Conservation (phyloP, 2,113 vertebrate genomes). For the Gavia stellata region DNA sequence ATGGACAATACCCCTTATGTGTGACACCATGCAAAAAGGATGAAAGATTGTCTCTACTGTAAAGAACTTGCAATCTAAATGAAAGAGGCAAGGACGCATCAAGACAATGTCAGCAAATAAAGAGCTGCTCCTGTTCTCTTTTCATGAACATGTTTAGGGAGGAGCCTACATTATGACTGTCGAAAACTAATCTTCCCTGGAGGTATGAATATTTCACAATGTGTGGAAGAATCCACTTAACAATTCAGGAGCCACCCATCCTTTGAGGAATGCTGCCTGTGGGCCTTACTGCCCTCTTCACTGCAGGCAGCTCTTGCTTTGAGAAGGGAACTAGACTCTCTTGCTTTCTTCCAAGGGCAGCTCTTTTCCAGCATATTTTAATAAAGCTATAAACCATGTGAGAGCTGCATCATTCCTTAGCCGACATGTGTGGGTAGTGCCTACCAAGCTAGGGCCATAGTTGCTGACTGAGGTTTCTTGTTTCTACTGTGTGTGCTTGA, state of each 20-base stretch:
- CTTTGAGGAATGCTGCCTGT: constrained; percentile 2
- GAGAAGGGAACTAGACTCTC: neutral
- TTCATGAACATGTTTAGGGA: neutral
- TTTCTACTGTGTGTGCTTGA: neutral
- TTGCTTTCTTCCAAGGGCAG: neutral
- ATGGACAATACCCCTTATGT: neutral
- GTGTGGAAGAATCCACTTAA: neutral
- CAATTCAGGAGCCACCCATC: neutral
- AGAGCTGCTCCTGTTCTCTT: neutral
- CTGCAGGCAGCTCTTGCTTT: neutral
- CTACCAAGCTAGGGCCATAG: neutral
- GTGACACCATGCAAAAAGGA: neutral
- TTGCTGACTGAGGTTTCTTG: neutral
- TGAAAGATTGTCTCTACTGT: neutral
- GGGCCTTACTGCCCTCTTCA: neutral
- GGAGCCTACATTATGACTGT: neutral
- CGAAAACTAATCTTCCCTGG: neutral
- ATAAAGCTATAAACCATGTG: neutral
- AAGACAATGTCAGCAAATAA: neutral
- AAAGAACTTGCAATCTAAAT: neutral
- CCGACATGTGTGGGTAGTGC: neutral
- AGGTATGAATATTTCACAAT: neutral
- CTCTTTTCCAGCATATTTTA: neutral
- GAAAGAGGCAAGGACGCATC: neutral
- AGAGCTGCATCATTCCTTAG: neutral